phyloP scores from a whole-genome alignment of 35 echinoderm and acorn worm species.

The Strongylocentrotus purpuratus region DNA sequence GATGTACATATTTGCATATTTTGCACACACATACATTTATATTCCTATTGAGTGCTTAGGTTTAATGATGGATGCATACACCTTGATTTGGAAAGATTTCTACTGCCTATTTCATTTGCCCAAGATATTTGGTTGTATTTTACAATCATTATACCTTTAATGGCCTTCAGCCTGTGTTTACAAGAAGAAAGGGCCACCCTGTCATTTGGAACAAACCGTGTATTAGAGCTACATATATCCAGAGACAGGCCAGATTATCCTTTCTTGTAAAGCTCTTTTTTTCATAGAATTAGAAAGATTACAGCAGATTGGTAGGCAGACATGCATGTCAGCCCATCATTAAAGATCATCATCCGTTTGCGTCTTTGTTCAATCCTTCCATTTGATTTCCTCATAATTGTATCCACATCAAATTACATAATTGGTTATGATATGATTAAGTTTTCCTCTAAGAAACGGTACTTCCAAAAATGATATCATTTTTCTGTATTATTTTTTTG shows the following conservation, averaged over 20 bases:
- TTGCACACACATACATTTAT: no score
- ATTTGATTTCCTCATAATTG: neutral
- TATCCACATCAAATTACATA: neutral
- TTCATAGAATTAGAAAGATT: neutral
- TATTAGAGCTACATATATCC: neutral
- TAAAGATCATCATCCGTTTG: neutral
- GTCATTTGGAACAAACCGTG: neutral
- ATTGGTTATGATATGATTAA: neutral
- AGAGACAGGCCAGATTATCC: slow-evolving; percentile 16
- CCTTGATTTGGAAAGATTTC: neutral
- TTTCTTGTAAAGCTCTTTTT: neutral
- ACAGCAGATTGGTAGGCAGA: neutral
- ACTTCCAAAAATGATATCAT: neutral
- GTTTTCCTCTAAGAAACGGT: neutral
- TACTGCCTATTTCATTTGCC: neutral
- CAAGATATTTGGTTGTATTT: neutral
- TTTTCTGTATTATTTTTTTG: neutral
- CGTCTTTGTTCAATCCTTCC: neutral
- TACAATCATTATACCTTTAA: neutral
- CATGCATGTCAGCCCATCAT: neutral
- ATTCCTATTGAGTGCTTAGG: no score
- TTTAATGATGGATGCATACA: neutral
- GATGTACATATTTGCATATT: no score
- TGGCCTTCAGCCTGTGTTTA: neutral
- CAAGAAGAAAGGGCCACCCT: neutral